Evolutionary conservation across 2,797 vertebrate genomes (phyloP).

Genomic region (Chelon labrosus): DNA sequence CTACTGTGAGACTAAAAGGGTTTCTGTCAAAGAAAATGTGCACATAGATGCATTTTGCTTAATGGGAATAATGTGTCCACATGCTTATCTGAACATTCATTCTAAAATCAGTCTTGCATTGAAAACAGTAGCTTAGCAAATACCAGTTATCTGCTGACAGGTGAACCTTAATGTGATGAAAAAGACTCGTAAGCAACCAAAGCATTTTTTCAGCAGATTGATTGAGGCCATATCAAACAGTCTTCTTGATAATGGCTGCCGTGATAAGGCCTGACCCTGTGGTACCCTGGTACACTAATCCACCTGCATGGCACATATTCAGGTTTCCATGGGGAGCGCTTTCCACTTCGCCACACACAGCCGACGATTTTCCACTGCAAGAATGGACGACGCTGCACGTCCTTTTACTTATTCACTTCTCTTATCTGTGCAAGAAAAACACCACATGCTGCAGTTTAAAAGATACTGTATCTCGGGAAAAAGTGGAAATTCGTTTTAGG

Average conservation of each 20-base stretch:
- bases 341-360: constrained; percentile 59
- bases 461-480: constrained; percentile 16
- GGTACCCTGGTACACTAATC: constrained; percentile 65
- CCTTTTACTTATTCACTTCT: constrained; percentile 28
- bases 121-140: not conserved
- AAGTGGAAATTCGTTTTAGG: constrained; percentile 7
- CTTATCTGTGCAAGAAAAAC: constrained; percentile 16
- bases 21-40: too few species aligned
- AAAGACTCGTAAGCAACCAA: constrained; percentile 16
- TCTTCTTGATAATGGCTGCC: constrained; percentile 43
- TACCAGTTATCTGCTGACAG: not conserved
- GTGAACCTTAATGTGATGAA: constrained; percentile 1
- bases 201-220: constrained; percentile 37
- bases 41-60: too few species aligned
- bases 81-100: not conserved
- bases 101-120: too few species aligned
- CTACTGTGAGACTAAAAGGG: too few species aligned
- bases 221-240: constrained; percentile 54
- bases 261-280: constrained; percentile 69
- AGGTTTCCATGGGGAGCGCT: constrained; percentile 71
- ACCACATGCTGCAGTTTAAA: not conserved
- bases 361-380: constrained; percentile 49
- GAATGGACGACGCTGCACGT: not conserved
- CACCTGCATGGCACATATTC: constrained; percentile 63
- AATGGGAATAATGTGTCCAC: too few species aligned